Percentiles rank a stretch among this genome's conserved stretches.
These are phyloP conservation scores for Rhynchomys soricoides DNA, from an alignment of 2,113 vertebrate genomes.

Conservation along the genomic window DNA sequence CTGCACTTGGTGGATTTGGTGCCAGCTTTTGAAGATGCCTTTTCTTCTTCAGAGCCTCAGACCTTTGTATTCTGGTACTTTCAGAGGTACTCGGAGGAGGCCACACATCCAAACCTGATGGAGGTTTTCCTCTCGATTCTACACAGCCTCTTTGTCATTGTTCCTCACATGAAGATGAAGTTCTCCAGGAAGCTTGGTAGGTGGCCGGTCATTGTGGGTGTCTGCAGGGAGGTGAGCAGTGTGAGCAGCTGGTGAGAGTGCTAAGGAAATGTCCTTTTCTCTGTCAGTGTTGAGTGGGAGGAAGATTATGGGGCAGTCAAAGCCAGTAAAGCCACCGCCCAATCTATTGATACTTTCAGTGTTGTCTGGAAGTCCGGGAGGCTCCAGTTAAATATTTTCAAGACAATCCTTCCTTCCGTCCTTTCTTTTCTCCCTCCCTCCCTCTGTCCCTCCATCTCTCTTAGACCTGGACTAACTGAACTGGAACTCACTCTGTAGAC, in stretches of 20 bases:
- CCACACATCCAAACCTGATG: slow-evolving; percentile 85
- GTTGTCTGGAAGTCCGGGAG: background rate
- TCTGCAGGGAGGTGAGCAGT: background rate
- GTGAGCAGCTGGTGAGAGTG: background rate
- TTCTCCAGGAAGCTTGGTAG: slow-evolving; percentile 95
- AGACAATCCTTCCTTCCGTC: background rate
- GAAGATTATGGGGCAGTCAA: background rate
- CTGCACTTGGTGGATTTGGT: background rate
- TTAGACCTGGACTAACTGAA: background rate
- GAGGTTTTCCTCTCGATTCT: slow-evolving; percentile 92
- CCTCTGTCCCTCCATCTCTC: too few species aligned
- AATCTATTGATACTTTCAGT: background rate
- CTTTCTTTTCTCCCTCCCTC: background rate
- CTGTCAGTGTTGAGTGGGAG: background rate
- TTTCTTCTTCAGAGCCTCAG: slow-evolving; percentile 20
- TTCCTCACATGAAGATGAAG: slow-evolving; percentile 88
- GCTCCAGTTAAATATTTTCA: background rate
- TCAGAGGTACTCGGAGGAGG: slow-evolving; percentile 89
- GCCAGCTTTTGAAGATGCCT: background rate
- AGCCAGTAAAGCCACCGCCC: background rate
- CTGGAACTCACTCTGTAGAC: background rate
- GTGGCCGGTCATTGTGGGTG: slow-evolving; percentile 52
- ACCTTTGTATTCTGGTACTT: slow-evolving; percentile 51
- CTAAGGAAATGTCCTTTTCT: background rate
- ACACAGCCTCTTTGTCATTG: slow-evolving; percentile 88